These are phyloP conservation scores for Serinus canaria DNA, from an alignment of 2,113 vertebrate species.

Conservation along the genomic window DNA sequence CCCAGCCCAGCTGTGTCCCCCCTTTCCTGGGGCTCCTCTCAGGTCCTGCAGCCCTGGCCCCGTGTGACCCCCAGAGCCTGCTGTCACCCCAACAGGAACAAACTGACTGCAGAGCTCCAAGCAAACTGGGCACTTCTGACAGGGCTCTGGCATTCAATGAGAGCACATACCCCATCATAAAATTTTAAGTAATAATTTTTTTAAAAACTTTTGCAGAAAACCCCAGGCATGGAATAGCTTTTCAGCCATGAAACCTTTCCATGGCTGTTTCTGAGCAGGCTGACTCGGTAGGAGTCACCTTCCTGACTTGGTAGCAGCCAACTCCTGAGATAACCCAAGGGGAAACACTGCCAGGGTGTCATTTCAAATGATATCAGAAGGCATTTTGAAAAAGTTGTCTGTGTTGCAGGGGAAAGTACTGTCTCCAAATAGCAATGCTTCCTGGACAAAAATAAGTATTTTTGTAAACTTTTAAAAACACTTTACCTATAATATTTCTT, in stretches of 20 bases:
- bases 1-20: too few species aligned
- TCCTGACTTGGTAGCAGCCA: background rate
- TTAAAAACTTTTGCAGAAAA: background rate
- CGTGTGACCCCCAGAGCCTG: background rate
- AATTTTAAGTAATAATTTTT: background rate
- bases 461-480: background rate
- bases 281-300: background rate
- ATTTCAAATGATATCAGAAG: background rate
- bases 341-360: background rate
- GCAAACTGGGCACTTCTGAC: background rate
- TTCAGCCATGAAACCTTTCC: background rate
- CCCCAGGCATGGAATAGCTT: background rate
- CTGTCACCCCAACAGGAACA: background rate
- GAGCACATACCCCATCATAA: background rate
- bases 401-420: background rate
- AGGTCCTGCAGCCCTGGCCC: rapidly evolving
- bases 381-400: background rate
- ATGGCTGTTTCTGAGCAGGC: background rate
- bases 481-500: background rate
- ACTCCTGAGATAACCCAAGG: background rate
- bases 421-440: background rate
- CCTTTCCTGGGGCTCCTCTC: background rate
- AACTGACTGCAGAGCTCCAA: background rate
- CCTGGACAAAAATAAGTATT: background rate
- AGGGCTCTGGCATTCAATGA: background rate